Evolutionary conservation across 2,797 vertebrate species (phyloP).

Genomic region (Natrix natrix): DNA sequence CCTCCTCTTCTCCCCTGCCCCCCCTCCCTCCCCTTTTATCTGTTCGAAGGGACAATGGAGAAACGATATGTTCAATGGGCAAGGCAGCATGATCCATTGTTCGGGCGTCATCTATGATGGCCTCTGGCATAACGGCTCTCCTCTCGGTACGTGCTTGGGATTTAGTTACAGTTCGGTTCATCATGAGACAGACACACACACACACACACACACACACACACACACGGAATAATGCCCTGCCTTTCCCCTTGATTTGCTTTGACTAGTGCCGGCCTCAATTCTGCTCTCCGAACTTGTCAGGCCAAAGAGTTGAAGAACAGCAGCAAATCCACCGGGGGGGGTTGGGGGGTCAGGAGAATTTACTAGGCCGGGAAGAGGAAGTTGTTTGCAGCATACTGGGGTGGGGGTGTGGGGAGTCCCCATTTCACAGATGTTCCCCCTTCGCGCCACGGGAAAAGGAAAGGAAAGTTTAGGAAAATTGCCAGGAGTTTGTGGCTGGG

Average conservation of each 20-base stretch:
- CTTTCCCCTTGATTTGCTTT: conserved; percentile 44
- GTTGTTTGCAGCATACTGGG: not conserved
- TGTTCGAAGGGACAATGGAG: conserved; percentile 73
- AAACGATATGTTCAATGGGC: conserved; percentile 65
- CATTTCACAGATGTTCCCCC: not conserved
- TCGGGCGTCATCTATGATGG: conserved; percentile 70
- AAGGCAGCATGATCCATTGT: conserved; percentile 66
- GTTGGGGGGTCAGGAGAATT: not conserved
- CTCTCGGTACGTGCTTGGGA: conserved; percentile 60
- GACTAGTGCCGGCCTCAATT: conserved; percentile 31
- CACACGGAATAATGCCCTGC: conserved; percentile 30
- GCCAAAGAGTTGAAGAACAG: conserved; percentile 18
- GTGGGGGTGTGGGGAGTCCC: not conserved
- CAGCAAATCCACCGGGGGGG: not conserved
- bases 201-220: not conserved
- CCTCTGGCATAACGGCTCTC: conserved; percentile 70
- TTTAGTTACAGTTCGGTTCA: conserved; percentile 43
- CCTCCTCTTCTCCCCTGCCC: not conserved
- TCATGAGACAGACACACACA: conserved; percentile 6
- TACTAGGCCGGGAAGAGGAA: not conserved
- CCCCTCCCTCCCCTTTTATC: not conserved
- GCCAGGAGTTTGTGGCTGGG: not conserved
- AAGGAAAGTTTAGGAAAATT: not conserved
- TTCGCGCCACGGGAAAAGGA: not conserved
- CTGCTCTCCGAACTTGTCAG: not conserved